These are phyloP conservation scores for Cebidichthys violaceus DNA, from an alignment of 2,113 vertebrate species.

Conservation along the genomic window DNA sequence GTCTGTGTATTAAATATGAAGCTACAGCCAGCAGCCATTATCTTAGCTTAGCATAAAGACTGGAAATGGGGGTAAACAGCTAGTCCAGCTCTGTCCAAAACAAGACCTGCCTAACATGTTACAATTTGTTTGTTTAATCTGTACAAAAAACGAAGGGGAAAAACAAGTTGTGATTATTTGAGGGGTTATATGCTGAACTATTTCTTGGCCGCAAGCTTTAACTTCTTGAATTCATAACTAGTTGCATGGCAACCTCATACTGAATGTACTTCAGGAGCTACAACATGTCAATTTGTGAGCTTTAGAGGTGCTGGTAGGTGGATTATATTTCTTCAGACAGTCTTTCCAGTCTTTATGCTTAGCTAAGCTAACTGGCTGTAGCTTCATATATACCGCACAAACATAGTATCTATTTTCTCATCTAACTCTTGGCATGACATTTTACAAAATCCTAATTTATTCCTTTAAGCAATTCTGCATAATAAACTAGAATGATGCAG, in stretches of 20 bases:
- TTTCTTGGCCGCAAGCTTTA: background rate
- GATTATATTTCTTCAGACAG: background rate
- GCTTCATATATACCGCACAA: background rate
- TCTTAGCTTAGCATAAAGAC: background rate
- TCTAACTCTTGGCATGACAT: background rate
- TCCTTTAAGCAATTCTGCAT: background rate
- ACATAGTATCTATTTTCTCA: conserved; percentile 1
- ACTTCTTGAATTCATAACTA: background rate
- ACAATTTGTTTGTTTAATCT: background rate
- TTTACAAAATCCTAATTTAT: background rate
- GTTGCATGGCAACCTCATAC: background rate
- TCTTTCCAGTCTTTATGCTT: conserved; percentile 17
- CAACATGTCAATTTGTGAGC: background rate
- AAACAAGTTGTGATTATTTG: background rate
- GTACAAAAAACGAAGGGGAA: background rate
- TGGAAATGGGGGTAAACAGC: background rate
- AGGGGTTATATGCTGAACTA: background rate
- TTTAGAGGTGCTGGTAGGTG: background rate
- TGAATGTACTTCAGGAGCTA: background rate
- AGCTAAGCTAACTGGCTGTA: background rate
- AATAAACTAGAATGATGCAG: background rate
- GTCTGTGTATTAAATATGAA: background rate
- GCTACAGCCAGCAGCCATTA: background rate
- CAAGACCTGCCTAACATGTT: background rate
- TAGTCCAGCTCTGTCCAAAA: background rate